Conservation (phyloP, 2,113 vertebrate genomes). For the Neopipo cinnamomea region DNA sequence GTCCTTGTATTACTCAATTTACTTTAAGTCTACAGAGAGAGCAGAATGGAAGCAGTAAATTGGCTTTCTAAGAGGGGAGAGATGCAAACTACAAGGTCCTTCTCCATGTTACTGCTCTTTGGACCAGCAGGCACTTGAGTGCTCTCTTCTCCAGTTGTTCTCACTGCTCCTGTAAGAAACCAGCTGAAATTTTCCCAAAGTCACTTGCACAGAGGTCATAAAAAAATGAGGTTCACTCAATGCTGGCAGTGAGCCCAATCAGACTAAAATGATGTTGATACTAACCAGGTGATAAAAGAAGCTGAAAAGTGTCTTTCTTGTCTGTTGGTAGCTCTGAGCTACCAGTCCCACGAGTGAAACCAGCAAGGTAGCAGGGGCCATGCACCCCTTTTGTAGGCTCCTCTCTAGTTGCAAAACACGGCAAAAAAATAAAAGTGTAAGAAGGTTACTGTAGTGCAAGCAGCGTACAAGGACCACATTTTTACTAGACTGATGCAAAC, state of each 20-base stretch:
- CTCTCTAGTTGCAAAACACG: neutral
- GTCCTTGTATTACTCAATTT: neutral
- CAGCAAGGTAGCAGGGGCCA: neutral
- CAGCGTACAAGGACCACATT: neutral
- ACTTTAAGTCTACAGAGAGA: neutral
- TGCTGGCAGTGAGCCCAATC: accelerated
- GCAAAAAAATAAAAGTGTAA: neutral
- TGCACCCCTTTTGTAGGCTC: neutral
- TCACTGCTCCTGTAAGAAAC: neutral
- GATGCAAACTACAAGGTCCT: neutral
- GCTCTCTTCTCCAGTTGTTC: neutral
- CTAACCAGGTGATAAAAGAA: neutral
- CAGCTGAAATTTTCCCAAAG: neutral
- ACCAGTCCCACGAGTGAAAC: neutral
- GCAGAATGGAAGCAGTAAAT: neutral
- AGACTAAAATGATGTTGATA: neutral
- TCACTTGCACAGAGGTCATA: neutral
- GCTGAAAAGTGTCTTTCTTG: neutral
- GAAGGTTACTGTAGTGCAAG: neutral
- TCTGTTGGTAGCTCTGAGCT: neutral
- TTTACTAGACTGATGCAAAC: neutral
- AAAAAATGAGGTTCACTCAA: neutral
- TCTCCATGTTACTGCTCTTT: neutral
- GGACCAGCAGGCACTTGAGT: neutral
- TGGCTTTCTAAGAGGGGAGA: neutral